These are phyloP conservation scores for Saccostrea cuccullata DNA, from an alignment of 1,140 invertebrate genomes.

Conservation along the genomic window DNA sequence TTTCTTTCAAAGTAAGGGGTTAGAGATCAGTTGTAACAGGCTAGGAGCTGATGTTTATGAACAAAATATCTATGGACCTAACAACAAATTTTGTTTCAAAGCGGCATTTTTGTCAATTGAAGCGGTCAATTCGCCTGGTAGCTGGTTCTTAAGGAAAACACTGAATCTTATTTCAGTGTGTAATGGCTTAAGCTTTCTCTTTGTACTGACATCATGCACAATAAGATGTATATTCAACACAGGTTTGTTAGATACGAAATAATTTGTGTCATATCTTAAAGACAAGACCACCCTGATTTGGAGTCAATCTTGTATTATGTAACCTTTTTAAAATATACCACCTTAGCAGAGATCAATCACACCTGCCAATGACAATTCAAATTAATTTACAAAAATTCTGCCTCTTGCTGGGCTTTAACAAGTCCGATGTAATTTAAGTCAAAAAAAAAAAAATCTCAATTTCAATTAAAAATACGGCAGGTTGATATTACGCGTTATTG, in stretches of 20 bases:
- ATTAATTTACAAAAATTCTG: not conserved
- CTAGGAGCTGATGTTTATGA: no score
- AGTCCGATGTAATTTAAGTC: not conserved
- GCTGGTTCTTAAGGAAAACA: no score
- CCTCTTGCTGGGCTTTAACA: not conserved
- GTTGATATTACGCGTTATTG: not conserved
- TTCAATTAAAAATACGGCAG: slow-evolving; percentile 16
- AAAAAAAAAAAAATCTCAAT: not conserved
- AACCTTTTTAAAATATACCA: slow-evolving; percentile 3
- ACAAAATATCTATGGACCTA: no score
- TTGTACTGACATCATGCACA: no score
- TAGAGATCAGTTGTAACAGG: no score
- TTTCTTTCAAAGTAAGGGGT: no score
- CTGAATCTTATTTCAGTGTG: no score
- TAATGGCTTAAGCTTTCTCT: no score
- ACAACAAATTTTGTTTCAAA: no score
- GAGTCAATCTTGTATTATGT: not conserved
- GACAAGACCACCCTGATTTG: not conserved
- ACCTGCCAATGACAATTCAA: not conserved
- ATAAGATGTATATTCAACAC: no score
- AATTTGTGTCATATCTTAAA: not conserved
- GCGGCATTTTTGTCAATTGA: no score
- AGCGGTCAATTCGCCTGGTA: no score
- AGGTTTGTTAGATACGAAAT: not conserved
- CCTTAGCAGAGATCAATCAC: not conserved